phyloP scores from a whole-genome alignment of 2,797 vertebrate species.

The Diglossa cyanea region DNA sequence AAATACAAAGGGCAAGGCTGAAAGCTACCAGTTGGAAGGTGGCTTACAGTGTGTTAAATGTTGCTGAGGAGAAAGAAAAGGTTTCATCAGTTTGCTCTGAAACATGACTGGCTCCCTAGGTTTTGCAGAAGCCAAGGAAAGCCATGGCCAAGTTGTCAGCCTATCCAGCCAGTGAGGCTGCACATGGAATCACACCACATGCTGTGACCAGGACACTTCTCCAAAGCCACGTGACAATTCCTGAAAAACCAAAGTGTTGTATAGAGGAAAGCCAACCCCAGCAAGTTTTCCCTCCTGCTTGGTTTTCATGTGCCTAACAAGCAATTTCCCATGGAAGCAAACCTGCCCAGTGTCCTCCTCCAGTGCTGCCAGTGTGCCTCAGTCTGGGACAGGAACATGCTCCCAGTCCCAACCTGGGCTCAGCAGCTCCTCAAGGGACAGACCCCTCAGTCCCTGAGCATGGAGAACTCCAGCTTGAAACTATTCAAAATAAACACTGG shows the following conservation, averaged over 20 bases:
- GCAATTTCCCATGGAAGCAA: background rate
- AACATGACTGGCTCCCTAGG: background rate
- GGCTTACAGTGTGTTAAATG: background rate
- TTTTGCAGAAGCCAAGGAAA: background rate
- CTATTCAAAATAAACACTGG: background rate
- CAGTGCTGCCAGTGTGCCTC: background rate
- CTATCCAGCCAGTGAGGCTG: background rate
- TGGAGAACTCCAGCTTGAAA: background rate
- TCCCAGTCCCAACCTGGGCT: background rate
- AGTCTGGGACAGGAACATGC: background rate
- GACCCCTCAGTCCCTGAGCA: background rate
- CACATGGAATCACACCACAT: background rate
- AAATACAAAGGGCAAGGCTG: background rate
- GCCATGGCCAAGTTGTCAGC: background rate
- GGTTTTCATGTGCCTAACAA: background rate
- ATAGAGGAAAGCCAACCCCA: background rate
- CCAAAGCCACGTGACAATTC: rapidly evolving
- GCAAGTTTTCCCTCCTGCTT: background rate
- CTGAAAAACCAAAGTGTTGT: background rate
- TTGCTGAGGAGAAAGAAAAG: background rate
- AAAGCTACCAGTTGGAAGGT: background rate
- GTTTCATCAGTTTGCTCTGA: background rate
- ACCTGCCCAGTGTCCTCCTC: rapidly evolving
- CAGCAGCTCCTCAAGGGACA: background rate
- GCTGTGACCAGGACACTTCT: background rate